phyloP scores from a whole-genome alignment of 1,140 invertebrate genomes.

The Stenopsyche tienmushanensis region DNA sequence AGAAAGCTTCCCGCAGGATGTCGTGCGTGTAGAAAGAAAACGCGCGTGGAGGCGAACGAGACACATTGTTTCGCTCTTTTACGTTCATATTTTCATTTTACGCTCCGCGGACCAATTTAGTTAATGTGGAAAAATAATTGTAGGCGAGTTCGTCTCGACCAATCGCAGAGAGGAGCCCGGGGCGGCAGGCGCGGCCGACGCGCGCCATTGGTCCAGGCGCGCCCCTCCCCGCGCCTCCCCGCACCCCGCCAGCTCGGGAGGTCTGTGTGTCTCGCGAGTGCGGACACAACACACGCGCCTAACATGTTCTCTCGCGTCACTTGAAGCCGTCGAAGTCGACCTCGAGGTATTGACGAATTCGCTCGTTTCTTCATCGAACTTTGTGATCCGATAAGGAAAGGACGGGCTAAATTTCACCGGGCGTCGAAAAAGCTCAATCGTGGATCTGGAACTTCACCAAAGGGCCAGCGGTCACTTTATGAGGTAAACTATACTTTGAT shows the following conservation, averaged over 20 bases:
- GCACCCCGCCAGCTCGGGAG: not conserved
- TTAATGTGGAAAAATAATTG: not conserved
- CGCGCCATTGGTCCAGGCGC: not conserved
- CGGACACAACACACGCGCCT: too few relatives aligned
- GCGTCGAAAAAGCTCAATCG: slow-evolving; percentile 20
- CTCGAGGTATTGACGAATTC: too few relatives aligned
- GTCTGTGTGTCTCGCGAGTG: too few relatives aligned
- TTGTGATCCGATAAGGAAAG: too few relatives aligned
- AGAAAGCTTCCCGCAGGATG: too few relatives aligned
- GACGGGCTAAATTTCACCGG: slow-evolving; percentile 9
- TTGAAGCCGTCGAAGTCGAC: too few relatives aligned
- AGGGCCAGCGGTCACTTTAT: slow-evolving; percentile 42
- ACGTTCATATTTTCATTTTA: not conserved
- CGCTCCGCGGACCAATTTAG: not conserved
- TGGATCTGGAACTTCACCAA: slow-evolving; percentile 41
- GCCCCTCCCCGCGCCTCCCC: not conserved
- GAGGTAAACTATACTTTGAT: too few relatives aligned
- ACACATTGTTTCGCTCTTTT: not conserved
- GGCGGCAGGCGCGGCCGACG: not conserved
- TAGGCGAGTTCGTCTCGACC: not conserved
- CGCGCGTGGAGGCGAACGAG: not conserved
- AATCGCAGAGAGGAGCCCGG: slow-evolving; percentile 3
- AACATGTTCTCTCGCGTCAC: too few relatives aligned
- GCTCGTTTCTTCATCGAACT: too few relatives aligned
- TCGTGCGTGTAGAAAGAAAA: not conserved